A percentile compares a stretch with the other conserved stretches of the same genome.
phyloP scores from a whole-genome alignment of 1,140 invertebrate species.

The Leptinotarsa defecta region DNA sequence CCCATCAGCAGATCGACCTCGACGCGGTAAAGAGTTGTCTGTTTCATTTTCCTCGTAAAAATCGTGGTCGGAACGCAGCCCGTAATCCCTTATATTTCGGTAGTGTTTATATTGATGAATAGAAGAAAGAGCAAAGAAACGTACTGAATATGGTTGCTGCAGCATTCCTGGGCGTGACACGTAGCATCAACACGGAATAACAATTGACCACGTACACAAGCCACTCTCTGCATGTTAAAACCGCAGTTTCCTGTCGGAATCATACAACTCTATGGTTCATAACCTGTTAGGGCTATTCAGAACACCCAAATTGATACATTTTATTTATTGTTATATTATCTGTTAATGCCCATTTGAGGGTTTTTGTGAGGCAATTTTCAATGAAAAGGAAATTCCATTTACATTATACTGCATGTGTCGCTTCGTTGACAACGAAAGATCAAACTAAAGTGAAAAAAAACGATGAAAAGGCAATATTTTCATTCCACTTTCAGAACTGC shows the following conservation, averaged over 20 bases:
- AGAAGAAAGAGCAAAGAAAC: slow-evolving; percentile 24
- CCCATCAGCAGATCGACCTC: not conserved
- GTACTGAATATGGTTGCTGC: slow-evolving; percentile 22
- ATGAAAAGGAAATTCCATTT: too few relatives aligned
- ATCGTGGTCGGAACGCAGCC: not conserved
- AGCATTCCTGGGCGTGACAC: slow-evolving; percentile 32
- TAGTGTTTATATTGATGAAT: slow-evolving; percentile 23
- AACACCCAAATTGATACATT: slow-evolving; percentile 31
- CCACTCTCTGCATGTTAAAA: slow-evolving; percentile 36
- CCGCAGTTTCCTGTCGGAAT: slow-evolving; percentile 37
- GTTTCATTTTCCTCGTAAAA: not conserved
- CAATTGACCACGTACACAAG: slow-evolving; percentile 37
- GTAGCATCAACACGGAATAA: slow-evolving; percentile 35
- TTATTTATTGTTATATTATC: slow-evolving; percentile 23
- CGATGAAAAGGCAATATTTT: too few relatives aligned
- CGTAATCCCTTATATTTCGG: slow-evolving; percentile 13
- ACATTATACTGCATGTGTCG: too few relatives aligned
- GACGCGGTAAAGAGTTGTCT: not conserved
- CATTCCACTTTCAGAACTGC: too few relatives aligned
- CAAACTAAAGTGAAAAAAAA: too few relatives aligned
- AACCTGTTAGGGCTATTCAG: slow-evolving; percentile 26
- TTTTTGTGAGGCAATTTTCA: too few relatives aligned
- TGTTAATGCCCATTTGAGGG: slow-evolving; percentile 9
- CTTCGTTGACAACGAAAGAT: too few relatives aligned
- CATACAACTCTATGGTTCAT: slow-evolving; percentile 31